Evolutionary conservation across 2,797 vertebrate species (phyloP).

Genomic region (Zalophus californianus): DNA sequence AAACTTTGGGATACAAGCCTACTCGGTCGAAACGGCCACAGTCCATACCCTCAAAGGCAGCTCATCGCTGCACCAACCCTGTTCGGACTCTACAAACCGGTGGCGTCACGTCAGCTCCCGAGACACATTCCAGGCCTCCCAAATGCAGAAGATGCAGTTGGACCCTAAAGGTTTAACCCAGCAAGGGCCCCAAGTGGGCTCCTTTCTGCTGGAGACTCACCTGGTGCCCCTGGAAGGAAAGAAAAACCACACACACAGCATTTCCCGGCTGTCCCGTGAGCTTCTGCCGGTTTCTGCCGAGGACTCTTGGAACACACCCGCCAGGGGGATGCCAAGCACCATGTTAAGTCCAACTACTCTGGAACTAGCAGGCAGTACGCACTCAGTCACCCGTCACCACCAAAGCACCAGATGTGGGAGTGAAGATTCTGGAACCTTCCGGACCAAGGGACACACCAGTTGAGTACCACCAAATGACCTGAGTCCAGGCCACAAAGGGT

Average conservation of each 20-base stretch:
- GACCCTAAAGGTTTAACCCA: background rate
- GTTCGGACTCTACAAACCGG: background rate
- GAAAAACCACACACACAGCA: background rate
- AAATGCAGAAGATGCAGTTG: fast-evolving
- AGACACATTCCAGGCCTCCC: background rate
- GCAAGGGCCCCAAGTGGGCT: fast-evolving
- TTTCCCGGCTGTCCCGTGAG: background rate
- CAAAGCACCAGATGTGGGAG: background rate
- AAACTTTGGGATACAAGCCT: background rate
- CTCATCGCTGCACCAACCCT: fast-evolving
- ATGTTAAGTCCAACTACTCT: background rate
- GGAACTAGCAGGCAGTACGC: fast-evolving
- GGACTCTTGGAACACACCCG: background rate
- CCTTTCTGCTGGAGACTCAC: fast-evolving
- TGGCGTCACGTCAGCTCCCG: fast-evolving
- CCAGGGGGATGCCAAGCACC: too few species aligned
- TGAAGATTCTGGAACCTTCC: background rate
- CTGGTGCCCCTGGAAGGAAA: fast-evolving
- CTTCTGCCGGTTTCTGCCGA: background rate
- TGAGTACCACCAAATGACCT: background rate
- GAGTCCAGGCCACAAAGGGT: background rate
- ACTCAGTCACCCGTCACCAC: background rate
- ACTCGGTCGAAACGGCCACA: fast-evolving
- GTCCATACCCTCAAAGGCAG: background rate
- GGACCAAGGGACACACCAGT: background rate